Base-by-base conservation (phyloP, 2,113 vertebrate species). In the Pandion haliaetus region DNA sequence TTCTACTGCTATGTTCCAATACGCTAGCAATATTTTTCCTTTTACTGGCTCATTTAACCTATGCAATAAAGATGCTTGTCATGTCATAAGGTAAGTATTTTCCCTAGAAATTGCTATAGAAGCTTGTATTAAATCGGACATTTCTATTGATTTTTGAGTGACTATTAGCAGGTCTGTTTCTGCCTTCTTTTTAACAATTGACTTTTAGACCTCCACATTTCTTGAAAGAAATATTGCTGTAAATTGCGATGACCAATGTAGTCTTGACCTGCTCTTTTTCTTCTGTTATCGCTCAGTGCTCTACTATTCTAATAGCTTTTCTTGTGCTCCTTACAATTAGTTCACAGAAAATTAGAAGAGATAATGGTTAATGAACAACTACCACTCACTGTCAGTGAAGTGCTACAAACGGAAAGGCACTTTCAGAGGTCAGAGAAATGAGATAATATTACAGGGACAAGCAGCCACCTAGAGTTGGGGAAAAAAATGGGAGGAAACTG, bases 121-220 rank as follows among this genome's bases (percentile, higher is more conserved):
- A 80, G 17, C 77, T 93, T 1, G 2, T 52, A 62, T 76, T 73
- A 87, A 77, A 66, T 32, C 52, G 62, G 87, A 87, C 74, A 77
- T 74, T 95, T 90, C 63, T 95, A 97, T 96, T 88, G 97, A 97
- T 97, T 96, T 94, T 55, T 82, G 91, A 96, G 91, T 95, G 94
- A 47, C 70, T 93, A 97, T 96, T 95, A 90, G 50, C 72, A 66
- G 67, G 36, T 63, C 62, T 94, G 42, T 70, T 89, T 96, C 82
- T 93, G 76, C 76, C 63, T 93, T 82, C 80, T 78, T 94, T 94
- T 94, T 96, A 93, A 82, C 79, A 95, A 89, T 90, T 91, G 91
- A 62, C 91, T 96, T 88, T 82, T 52, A 92, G 84, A 77, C 55
- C 81, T 62, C 31, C 82, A 20, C 80, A 44, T 67, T 88, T 90